These are phyloP conservation scores for Malurus splendens DNA, from an alignment of 2,797 vertebrate species.

Conservation along the genomic window DNA sequence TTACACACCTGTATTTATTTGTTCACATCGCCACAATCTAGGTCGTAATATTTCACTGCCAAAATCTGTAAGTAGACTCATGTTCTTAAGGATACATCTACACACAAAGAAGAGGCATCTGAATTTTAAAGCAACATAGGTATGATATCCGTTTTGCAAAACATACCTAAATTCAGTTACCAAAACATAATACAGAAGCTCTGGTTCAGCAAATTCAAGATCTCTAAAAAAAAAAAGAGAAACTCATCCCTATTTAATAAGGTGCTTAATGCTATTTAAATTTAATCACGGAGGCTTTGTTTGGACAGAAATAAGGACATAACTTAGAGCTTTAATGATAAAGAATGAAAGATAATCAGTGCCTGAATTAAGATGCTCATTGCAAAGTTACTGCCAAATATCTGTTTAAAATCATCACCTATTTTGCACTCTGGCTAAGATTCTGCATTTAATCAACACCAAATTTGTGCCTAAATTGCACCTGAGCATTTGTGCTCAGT, in stretches of 20 bases:
- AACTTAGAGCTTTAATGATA: not conserved
- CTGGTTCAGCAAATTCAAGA: not conserved
- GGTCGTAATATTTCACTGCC: not conserved
- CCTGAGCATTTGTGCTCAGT: not conserved
- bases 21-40: not conserved
- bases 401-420: not conserved
- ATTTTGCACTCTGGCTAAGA: not conserved
- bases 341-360: not conserved
- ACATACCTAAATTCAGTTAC: not conserved
- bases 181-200: not conserved
- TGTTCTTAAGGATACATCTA: not conserved
- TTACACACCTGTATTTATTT: not conserved
- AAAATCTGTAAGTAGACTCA: not conserved
- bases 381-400: not conserved
- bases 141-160: not conserved
- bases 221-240: accelerated
- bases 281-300: not conserved
- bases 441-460: not conserved
- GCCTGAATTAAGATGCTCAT: not conserved
- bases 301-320: not conserved
- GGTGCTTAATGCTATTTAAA: not conserved
- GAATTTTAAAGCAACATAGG: not conserved
- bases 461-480: not conserved
- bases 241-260: not conserved
- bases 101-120: not conserved